These are phyloP conservation scores for Neoaliturus tenellus DNA, from an alignment of 2,888 invertebrate species.

Conservation along the genomic window DNA sequence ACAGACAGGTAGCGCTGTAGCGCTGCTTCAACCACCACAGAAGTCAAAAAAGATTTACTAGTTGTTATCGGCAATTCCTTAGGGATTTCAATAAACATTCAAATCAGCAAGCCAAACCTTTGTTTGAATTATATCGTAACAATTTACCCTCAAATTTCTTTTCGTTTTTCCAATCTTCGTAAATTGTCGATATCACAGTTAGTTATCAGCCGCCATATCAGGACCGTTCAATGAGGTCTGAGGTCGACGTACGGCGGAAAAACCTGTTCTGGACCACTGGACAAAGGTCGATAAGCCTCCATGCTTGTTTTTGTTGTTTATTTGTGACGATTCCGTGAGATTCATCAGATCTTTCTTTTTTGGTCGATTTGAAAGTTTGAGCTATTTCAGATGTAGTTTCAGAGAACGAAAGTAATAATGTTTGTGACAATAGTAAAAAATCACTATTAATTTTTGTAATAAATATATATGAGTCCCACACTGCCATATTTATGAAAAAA, in stretches of 20 bases:
- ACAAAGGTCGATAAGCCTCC: constrained; percentile 48
- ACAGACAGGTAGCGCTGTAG: background rate
- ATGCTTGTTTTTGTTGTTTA: constrained; percentile 36
- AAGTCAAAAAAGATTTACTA: background rate
- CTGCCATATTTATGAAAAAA: no score
- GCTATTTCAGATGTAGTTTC: no score
- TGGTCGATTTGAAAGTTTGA: background rate
- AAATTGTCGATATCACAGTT: background rate
- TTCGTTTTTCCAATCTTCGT: background rate
- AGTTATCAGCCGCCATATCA: constrained; percentile 38
- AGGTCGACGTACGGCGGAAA: constrained; percentile 43
- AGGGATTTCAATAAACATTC: background rate
- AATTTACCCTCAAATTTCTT: background rate
- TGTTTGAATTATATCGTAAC: background rate
- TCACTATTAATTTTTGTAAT: no score
- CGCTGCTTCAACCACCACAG: background rate
- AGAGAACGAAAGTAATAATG: no score
- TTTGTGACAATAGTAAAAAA: no score
- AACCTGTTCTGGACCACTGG: constrained; percentile 43
- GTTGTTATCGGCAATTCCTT: background rate
- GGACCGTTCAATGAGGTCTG: constrained; percentile 6
- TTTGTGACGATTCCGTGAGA: constrained; percentile 6
- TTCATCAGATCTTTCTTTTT: background rate
- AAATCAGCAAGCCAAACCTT: background rate
- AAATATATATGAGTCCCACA: no score